A percentile compares a stretch with the other conserved stretches of the same genome.
Evolutionary conservation across 2,888 invertebrate species (phyloP).

Genomic region (Orthosia gothica): DNA sequence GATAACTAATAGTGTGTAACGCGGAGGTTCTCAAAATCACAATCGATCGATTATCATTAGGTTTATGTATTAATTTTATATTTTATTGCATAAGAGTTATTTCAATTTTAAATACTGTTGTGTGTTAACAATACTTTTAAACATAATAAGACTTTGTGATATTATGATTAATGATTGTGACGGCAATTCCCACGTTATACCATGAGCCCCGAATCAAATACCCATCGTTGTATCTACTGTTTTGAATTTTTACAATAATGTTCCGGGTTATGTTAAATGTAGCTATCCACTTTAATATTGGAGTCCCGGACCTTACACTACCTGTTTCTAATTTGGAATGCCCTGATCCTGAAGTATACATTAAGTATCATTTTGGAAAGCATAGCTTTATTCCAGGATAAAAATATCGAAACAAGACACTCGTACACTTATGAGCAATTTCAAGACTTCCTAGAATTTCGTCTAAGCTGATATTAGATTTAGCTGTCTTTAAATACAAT

Average conservation of each 20-base stretch:
- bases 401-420: not conserved
- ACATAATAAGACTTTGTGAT: not conserved
- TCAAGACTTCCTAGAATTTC: not conserved
- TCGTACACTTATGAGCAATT: not conserved
- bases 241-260: not conserved
- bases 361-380: not conserved
- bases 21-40: constrained; percentile 27
- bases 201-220: not conserved
- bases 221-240: not conserved
- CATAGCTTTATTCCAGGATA: not conserved
- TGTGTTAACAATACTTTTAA: not conserved
- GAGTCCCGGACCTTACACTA: no score
- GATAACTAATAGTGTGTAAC: constrained; percentile 64
- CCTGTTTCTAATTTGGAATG: not conserved
- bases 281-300: not conserved
- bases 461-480: not conserved
- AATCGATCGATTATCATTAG: constrained; percentile 73
- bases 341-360: not conserved
- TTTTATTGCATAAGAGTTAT: not conserved
- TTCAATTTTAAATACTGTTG: not conserved
- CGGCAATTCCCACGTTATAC: not conserved
- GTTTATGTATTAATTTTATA: constrained; percentile 12
- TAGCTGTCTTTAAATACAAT: not conserved
- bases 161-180: not conserved
- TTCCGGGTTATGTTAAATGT: not conserved